Percentiles rank a stretch among this genome's conserved stretches.
Evolutionary conservation across 2,888 invertebrate genomes (phyloP).

Genomic region (Tinea semifulvella): DNA sequence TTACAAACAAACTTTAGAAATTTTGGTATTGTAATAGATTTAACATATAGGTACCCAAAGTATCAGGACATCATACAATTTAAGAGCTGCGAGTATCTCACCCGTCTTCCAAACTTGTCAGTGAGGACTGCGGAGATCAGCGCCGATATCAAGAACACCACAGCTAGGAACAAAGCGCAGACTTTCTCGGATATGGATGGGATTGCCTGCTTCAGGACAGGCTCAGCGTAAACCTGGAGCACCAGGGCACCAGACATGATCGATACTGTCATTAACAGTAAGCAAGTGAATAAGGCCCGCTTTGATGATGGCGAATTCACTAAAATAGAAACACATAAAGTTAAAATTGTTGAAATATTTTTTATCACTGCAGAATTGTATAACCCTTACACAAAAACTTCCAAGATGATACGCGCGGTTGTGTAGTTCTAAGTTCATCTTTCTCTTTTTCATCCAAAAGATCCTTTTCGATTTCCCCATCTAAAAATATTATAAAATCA

Average conservation of each 20-base stretch:
- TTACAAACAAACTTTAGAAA: no score
- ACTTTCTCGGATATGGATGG: conserved; percentile 45
- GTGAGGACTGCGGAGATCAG: conserved; percentile 33
- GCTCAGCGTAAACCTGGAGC: conserved; percentile 50
- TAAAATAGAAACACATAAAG: conserved; percentile 19
- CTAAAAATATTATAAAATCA: conserved; percentile 24
- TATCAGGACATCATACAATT: no score
- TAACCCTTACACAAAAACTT: conserved; percentile 31
- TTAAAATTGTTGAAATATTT: neutral
- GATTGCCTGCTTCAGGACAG: conserved; percentile 45
- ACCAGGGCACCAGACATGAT: conserved; percentile 51
- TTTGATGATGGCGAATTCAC: conserved; percentile 37
- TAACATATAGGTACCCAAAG: no score
- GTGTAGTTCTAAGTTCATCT: neutral
- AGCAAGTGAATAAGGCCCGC: conserved; percentile 28
- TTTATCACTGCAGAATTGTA: neutral
- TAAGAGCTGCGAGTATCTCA: conserved; percentile 20
- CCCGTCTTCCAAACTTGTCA: conserved; percentile 49
- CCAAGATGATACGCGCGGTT: conserved; percentile 26
- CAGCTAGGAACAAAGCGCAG: conserved; percentile 44
- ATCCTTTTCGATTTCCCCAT: conserved; percentile 24
- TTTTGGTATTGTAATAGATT: no score
- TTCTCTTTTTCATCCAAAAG: conserved; percentile 23
- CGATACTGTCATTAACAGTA: conserved; percentile 35
- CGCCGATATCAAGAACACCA: conserved; percentile 38